Evolutionary conservation across 2,888 invertebrate genomes (phyloP).

Genomic region (Agrochola lota): DNA sequence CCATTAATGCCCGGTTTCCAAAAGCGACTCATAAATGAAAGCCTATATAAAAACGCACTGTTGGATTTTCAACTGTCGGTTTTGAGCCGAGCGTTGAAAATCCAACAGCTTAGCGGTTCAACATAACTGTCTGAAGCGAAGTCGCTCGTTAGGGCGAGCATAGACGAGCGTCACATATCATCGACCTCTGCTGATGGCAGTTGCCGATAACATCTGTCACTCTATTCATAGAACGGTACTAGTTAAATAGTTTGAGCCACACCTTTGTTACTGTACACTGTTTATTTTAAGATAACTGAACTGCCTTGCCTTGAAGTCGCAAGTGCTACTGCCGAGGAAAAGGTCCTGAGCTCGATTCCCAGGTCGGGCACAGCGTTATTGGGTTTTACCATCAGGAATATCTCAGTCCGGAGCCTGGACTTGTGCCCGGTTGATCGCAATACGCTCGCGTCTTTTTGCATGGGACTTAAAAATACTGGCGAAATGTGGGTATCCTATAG

Average conservation of each 20-base stretch:
- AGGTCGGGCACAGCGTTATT: no score
- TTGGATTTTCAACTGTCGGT: not conserved
- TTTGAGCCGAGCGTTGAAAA: not conserved
- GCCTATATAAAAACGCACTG: not conserved
- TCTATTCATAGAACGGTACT: not conserved
- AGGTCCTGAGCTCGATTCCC: not conserved
- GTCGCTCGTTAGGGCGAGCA: slow-evolving; percentile 20
- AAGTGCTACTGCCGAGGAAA: not conserved
- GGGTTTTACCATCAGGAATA: no score
- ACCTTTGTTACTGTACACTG: not conserved
- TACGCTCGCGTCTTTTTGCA: no score
- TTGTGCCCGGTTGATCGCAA: no score
- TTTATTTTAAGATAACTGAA: not conserved
- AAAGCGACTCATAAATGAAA: not conserved
- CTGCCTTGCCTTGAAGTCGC: not conserved
- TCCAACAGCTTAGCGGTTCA: not conserved
- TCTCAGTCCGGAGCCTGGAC: no score
- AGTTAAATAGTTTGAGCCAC: not conserved
- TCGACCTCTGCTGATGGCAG: slow-evolving; percentile 16
- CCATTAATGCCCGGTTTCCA: not conserved
- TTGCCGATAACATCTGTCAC: slow-evolving; percentile 13
- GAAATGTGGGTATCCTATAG: no score
- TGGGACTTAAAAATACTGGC: no score
- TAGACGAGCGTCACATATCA: slow-evolving; percentile 23
- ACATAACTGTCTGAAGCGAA: not conserved